These are phyloP conservation scores for Lepidurus packardi DNA, from an alignment of 1,140 invertebrate genomes.

Conservation along the genomic window DNA sequence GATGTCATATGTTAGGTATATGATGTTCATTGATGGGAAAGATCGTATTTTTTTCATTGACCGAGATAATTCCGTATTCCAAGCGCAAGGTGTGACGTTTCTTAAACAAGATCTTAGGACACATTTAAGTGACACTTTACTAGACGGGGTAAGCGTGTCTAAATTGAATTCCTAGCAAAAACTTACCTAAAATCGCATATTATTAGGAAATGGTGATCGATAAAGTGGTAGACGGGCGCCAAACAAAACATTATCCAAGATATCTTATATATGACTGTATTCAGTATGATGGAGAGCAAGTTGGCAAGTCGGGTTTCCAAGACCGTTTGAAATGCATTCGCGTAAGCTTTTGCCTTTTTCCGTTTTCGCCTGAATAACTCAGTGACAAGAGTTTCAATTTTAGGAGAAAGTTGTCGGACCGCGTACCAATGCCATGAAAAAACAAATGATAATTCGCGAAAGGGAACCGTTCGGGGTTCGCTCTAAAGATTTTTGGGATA, in stretches of 20 bases:
- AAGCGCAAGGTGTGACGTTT: slow-evolving; percentile 74
- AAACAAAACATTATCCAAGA: slow-evolving; percentile 59
- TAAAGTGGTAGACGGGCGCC: slow-evolving; percentile 58
- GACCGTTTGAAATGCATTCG: slow-evolving; percentile 71
- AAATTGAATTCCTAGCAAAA: background rate
- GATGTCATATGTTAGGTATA: too few relatives aligned
- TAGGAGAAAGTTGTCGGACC: slow-evolving; percentile 60
- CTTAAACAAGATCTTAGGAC: slow-evolving; percentile 62
- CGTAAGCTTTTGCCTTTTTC: slow-evolving; percentile 36
- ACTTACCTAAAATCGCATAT: background rate
- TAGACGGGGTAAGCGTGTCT: slow-evolving; percentile 75
- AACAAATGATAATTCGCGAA: slow-evolving; percentile 65
- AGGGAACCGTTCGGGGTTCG: slow-evolving; percentile 82
- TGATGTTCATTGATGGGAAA: slow-evolving; percentile 87
- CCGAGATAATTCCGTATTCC: slow-evolving; percentile 90
- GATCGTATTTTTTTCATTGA: slow-evolving; percentile 89
- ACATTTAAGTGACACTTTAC: slow-evolving; percentile 72
- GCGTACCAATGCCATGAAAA: slow-evolving; percentile 64
- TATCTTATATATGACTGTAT: slow-evolving; percentile 96
- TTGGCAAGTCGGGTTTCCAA: slow-evolving; percentile 69
- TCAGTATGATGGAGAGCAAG: slow-evolving; percentile 69
- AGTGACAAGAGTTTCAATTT: slow-evolving; percentile 19
- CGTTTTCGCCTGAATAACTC: background rate
- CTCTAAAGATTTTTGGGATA: slow-evolving; percentile 82
- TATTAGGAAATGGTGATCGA: slow-evolving; percentile 90